phyloP scores from a whole-genome alignment of 1,140 invertebrate genomes.

The Drosophila lini region DNA sequence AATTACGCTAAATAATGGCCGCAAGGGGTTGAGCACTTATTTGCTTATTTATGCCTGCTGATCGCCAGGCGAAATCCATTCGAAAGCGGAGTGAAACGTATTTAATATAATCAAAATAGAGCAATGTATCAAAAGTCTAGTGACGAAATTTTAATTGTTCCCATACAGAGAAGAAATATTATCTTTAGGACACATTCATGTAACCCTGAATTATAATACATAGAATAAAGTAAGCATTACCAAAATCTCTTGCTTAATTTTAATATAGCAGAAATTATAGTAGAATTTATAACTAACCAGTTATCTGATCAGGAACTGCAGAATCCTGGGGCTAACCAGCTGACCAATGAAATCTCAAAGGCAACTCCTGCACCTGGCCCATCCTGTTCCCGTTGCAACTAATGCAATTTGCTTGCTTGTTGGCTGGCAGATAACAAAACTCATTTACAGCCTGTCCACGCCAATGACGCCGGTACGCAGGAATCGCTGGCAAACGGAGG shows the following conservation, averaged over 20 bases:
- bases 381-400: constrained; percentile 7
- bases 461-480: constrained; percentile 52
- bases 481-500: constrained; percentile 16
- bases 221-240: background rate
- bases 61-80: constrained; percentile 7
- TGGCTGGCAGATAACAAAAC: constrained; percentile 70
- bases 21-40: constrained; percentile 9
- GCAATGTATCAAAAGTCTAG: background rate
- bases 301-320: background rate
- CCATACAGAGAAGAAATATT: background rate
- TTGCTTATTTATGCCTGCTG: constrained; percentile 28
- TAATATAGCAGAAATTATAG: background rate
- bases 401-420: constrained; percentile 69
- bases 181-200: background rate
- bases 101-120: background rate
- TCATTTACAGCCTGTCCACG: constrained; percentile 40
- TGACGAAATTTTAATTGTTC: background rate
- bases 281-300: background rate
- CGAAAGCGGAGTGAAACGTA: background rate
- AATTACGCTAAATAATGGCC: constrained; percentile 55
- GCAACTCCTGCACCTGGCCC: constrained; percentile 7
- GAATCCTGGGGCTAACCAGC: too few species aligned
- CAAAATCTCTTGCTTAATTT: background rate
- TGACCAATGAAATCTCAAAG: constrained; percentile 1
- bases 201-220: background rate